Evolutionary conservation across 2,113 vertebrate species (phyloP).

Genomic region (Vidua macroura): DNA sequence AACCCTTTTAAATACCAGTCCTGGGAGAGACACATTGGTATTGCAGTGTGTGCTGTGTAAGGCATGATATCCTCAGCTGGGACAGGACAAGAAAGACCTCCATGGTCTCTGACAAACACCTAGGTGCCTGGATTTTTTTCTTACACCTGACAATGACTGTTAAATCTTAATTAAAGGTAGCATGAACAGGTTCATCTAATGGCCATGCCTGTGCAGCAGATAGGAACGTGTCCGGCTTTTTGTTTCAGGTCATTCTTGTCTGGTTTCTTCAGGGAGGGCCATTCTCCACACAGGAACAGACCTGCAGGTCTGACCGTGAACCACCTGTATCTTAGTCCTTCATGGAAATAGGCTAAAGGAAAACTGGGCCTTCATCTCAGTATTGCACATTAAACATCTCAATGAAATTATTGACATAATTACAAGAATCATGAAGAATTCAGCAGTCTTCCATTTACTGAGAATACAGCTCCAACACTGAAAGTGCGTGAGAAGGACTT

Average conservation of each 20-base stretch:
- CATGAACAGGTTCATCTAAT: not conserved
- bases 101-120: not conserved
- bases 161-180: not conserved
- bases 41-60: accelerated
- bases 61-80: not conserved
- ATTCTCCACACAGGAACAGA: not conserved
- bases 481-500: not conserved
- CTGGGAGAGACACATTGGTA: not conserved
- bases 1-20: not conserved
- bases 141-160: not conserved
- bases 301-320: not conserved
- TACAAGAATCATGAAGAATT: not conserved
- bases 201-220: not conserved
- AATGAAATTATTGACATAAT: not conserved
- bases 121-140: not conserved
- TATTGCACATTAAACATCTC: not conserved
- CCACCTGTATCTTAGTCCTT: not conserved
- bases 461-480: not conserved
- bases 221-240: not conserved
- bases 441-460: not conserved
- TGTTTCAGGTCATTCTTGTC: not conserved
- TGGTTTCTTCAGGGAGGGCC: not conserved
- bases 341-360: not conserved
- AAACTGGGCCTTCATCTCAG: not conserved
- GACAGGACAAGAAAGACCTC: not conserved